Evolutionary conservation across 2,797 vertebrate species (phyloP).

Genomic region (Pipistrellus pipistrellus): DNA sequence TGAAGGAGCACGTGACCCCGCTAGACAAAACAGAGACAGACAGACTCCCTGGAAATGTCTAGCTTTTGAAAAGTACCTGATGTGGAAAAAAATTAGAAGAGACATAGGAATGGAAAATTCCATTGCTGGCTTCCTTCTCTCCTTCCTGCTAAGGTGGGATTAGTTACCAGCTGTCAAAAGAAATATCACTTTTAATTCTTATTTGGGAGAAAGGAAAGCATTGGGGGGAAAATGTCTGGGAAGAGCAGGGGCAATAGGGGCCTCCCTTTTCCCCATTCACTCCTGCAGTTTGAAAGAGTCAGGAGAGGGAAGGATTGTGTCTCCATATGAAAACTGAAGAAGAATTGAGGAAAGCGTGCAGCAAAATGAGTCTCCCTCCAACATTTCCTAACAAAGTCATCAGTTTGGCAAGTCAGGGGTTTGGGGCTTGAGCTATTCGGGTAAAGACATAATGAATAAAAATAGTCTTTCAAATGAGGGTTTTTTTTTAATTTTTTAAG

Average conservation of each 20-base stretch:
- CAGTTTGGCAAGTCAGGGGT: not conserved
- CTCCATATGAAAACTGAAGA: not conserved
- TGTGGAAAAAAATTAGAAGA: slow-evolving; percentile 87
- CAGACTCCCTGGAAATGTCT: slow-evolving; percentile 88
- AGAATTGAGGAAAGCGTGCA: not conserved
- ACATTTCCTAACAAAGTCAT: not conserved
- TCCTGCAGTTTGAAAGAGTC: not conserved
- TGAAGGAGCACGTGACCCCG: slow-evolving; percentile 74
- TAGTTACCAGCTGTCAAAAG: slow-evolving; percentile 90
- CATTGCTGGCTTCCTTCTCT: slow-evolving; percentile 86
- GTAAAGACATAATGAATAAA: not conserved
- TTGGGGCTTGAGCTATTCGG: not conserved
- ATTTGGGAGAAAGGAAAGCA: slow-evolving; percentile 76
- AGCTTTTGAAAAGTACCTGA: slow-evolving; percentile 90
- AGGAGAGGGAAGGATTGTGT: not conserved
- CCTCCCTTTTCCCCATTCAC: slow-evolving; percentile 74
- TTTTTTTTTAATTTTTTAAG: not conserved
- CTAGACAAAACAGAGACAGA: slow-evolving; percentile 90
- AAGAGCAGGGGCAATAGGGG: slow-evolving; percentile 41
- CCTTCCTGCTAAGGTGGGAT: slow-evolving; percentile 89
- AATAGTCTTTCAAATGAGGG: not conserved
- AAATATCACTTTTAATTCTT: slow-evolving; percentile 87
- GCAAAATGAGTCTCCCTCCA: not conserved
- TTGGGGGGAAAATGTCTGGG: slow-evolving; percentile 79
- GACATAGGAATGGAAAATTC: slow-evolving; percentile 89